Conservation (phyloP, 2,888 invertebrate species). For the Synergus laeviventris region DNA sequence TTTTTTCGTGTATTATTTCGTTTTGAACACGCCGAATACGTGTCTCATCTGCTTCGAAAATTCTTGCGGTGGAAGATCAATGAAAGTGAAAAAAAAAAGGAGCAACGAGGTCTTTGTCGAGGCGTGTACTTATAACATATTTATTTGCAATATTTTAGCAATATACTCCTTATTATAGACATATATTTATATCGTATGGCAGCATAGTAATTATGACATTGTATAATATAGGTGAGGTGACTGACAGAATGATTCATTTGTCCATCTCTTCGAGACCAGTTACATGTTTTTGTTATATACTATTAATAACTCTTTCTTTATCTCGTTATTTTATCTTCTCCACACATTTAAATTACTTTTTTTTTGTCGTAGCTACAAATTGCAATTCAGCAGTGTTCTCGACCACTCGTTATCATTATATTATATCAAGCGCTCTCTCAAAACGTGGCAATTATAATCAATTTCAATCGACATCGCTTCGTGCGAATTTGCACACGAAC, state of each 20-base stretch:
- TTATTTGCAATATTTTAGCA: slow-evolving; percentile 57
- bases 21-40: slow-evolving; percentile 1
- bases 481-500: slow-evolving; percentile 11
- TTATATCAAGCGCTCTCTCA: slow-evolving; percentile 27
- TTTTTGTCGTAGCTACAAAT: slow-evolving; percentile 3
- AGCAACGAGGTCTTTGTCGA: slow-evolving; percentile 35
- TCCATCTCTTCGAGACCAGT: slow-evolving; percentile 52
- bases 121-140: slow-evolving; percentile 48
- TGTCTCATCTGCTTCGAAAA: slow-evolving; percentile 16
- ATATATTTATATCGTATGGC: slow-evolving; percentile 75
- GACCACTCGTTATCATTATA: slow-evolving; percentile 45
- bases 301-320: slow-evolving; percentile 43
- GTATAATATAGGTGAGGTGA: slow-evolving; percentile 73
- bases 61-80: slow-evolving; percentile 35
- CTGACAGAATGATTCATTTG: slow-evolving; percentile 69
- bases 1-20: slow-evolving; percentile 9
- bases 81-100: slow-evolving; percentile 30
- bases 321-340: not conserved
- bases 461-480: slow-evolving; percentile 24
- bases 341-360: not conserved
- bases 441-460: slow-evolving; percentile 11
- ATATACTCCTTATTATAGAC: slow-evolving; percentile 71
- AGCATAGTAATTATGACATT: slow-evolving; percentile 75
- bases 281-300: slow-evolving; percentile 54
- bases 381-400: slow-evolving; percentile 16